Conservation (phyloP, 2,113 vertebrate species). For the Alligator mississippiensis region DNA sequence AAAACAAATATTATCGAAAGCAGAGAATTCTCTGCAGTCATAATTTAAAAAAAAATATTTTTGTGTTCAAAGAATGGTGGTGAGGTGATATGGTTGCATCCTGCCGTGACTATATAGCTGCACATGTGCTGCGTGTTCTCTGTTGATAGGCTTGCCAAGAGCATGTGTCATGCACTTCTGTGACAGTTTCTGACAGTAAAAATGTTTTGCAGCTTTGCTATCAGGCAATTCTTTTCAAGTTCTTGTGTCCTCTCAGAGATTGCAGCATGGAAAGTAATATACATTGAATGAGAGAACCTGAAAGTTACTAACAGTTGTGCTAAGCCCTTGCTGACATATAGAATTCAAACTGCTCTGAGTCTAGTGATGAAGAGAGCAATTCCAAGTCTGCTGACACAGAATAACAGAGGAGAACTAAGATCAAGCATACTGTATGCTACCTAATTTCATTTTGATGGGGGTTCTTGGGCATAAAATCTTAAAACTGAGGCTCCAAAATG, state of each 20-base stretch:
- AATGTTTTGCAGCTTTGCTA: rapidly evolving
- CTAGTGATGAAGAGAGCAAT: not conserved
- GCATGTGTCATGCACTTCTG: too few species aligned
- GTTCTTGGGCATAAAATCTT: not conserved
- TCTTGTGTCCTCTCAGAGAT: not conserved
- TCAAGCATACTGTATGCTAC: not conserved
- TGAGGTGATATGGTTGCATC: too few species aligned
- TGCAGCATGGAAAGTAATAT: not conserved
- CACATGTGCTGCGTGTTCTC: too few species aligned
- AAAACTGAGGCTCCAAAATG: not conserved
- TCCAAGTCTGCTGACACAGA: not conserved
- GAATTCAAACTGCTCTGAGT: not conserved
- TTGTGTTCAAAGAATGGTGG: too few species aligned
- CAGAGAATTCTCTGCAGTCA: too few species aligned
- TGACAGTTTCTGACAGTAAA: not conserved
- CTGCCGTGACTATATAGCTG: too few species aligned
- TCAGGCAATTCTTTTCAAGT: not conserved
- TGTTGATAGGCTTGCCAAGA: too few species aligned
- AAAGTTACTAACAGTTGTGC: not conserved
- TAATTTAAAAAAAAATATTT: too few species aligned
- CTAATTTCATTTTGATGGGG: not conserved
- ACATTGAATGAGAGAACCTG: not conserved
- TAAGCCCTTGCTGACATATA: not conserved
- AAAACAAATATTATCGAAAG: too few species aligned
- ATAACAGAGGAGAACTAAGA: not conserved